Evolutionary conservation across 2,113 vertebrate genomes (phyloP).

Genomic region (Xiphias gladius): DNA sequence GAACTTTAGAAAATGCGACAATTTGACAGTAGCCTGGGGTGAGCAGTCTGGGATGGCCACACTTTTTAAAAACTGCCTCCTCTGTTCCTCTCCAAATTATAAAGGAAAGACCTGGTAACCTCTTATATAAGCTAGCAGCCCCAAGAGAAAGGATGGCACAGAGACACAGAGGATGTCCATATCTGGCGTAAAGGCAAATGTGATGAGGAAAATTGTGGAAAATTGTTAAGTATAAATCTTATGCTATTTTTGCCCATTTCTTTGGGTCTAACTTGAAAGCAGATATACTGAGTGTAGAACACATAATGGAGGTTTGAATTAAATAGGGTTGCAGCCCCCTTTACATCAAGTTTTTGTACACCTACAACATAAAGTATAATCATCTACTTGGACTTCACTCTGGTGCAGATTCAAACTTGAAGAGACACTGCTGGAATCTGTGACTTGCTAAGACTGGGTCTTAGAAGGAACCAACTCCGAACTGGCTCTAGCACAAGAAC

Average conservation of each 20-base stretch:
- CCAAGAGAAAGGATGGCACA: constrained; percentile 17
- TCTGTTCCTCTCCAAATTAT: constrained; percentile 22
- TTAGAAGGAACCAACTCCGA: no score
- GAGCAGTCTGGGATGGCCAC: constrained; percentile 32
- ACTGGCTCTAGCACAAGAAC: no score
- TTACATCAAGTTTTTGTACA: constrained; percentile 1
- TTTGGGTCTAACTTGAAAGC: constrained; percentile 29
- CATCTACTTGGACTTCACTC: constrained; percentile 55
- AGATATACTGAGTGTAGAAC: constrained; percentile 1
- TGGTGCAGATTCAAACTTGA: constrained; percentile 28
- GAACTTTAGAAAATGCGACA: constrained; percentile 60
- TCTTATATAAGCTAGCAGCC: constrained; percentile 43
- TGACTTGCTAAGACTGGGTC: no score
- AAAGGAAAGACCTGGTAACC: constrained; percentile 40
- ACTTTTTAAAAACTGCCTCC: not conserved
- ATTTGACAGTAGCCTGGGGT: constrained; percentile 65
- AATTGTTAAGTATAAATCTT: constrained; percentile 39
- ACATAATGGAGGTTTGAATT: constrained; percentile 13
- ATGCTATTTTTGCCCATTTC: not conserved
- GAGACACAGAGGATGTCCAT: constrained; percentile 23
- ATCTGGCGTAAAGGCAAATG: constrained; percentile 18
- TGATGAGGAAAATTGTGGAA: constrained; percentile 31
- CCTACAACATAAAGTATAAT: constrained; percentile 3
- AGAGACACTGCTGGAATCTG: no score
- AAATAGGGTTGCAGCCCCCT: constrained; percentile 43